A percentile compares a stretch with the other conserved stretches of the same genome.
phyloP scores from a whole-genome alignment of 2,113 vertebrate genomes.

The Vulpes vulpes region DNA sequence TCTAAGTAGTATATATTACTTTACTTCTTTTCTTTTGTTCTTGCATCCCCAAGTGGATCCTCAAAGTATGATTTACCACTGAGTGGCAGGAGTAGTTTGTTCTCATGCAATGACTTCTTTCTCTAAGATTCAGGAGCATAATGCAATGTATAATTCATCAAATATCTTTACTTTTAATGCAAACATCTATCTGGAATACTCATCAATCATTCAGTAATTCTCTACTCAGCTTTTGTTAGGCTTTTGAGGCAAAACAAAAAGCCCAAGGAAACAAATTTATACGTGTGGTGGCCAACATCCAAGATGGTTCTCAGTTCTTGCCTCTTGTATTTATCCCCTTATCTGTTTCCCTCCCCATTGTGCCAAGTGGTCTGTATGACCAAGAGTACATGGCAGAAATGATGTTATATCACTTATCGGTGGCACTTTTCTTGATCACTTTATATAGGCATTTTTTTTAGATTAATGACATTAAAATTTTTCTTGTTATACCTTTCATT shows the following conservation, averaged over 20 bases:
- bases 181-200: not conserved
- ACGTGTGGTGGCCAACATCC: not conserved
- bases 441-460: not conserved
- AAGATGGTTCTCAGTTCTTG: not conserved
- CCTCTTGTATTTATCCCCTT: not conserved
- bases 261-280: not conserved
- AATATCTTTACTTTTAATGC: not conserved
- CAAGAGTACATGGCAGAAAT: not conserved
- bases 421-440: not conserved
- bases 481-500: not conserved
- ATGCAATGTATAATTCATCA: not conserved
- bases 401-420: not conserved
- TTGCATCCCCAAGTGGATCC: not conserved
- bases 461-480: not conserved
- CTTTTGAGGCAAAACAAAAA: not conserved
- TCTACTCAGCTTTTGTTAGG: not conserved
- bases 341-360: not conserved
- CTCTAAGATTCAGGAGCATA: not conserved
- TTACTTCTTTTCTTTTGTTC: constrained; percentile 20
- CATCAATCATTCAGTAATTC: constrained; percentile 27
- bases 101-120: not conserved
- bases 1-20: not conserved
- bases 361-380: not conserved
- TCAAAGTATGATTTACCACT: not conserved
- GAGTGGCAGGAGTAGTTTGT: not conserved